Percentiles rank a stretch among this genome's conserved stretches.
These are phyloP conservation scores for Rhingia rostrata DNA, from an alignment of 2,888 invertebrate genomes.

Conservation along the genomic window DNA sequence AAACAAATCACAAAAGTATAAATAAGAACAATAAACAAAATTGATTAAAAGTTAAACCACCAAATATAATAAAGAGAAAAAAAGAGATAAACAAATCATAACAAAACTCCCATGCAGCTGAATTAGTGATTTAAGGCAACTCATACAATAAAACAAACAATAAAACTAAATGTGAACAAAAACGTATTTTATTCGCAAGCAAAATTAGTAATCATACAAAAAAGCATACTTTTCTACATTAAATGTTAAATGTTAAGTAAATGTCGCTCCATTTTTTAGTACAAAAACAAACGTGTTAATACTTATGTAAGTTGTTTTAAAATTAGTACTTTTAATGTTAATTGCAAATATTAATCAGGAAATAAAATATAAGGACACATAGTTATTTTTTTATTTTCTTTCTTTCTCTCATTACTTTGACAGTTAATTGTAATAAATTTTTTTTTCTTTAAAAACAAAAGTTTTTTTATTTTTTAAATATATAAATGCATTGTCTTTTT, in stretches of 20 bases:
- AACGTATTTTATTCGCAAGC: constrained; percentile 67
- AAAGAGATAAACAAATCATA: constrained; percentile 2
- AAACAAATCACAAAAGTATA: too few species aligned
- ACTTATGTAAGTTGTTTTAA: constrained; percentile 38
- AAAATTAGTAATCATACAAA: constrained; percentile 50
- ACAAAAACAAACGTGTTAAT: constrained; percentile 37
- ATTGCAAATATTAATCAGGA: constrained; percentile 69
- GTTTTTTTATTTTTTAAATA: constrained; percentile 16
- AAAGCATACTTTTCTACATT: constrained; percentile 56
- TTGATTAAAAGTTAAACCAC: constrained; percentile 14
- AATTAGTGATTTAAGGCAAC: constrained; percentile 53
- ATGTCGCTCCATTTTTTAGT: constrained; percentile 25
- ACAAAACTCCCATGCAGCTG: constrained; percentile 56
- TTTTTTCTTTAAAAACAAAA: constrained; percentile 19
- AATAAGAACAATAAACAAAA: not conserved
- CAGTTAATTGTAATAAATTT: constrained; percentile 54
- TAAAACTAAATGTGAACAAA: constrained; percentile 62
- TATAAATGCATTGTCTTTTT: constrained; percentile 62
- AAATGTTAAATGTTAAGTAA: constrained; percentile 49
- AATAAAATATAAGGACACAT: constrained; percentile 74
- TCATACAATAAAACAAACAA: constrained; percentile 64
- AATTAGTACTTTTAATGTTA: constrained; percentile 60
- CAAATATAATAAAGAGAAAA: constrained; percentile 27
- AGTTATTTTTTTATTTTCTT: constrained; percentile 66
- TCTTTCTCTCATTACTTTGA: constrained; percentile 65